A percentile compares a stretch with the other conserved stretches of the same genome.
Conservation (phyloP, 1,140 invertebrate genomes). For the Dinothrombium tinctorium region DNA sequence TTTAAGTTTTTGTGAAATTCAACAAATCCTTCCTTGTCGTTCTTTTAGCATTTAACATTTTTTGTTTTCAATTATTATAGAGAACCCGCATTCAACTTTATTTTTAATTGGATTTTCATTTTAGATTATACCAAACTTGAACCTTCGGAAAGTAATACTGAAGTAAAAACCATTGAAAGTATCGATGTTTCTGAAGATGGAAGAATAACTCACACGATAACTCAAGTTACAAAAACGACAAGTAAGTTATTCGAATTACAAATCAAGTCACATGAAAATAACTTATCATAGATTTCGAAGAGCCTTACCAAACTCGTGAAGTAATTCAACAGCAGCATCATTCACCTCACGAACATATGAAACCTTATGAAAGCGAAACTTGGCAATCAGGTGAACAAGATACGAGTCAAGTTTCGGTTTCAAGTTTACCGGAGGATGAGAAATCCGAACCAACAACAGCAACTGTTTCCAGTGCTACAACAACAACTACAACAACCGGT, state of each 20-base stretch:
- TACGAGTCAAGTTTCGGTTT: slow-evolving; percentile 17
- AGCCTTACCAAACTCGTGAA: not conserved
- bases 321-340: not conserved
- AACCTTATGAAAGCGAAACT: slow-evolving; percentile 12
- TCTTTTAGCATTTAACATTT: not conserved
- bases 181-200: slow-evolving; percentile 10
- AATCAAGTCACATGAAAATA: not conserved
- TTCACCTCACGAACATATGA: not conserved
- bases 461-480: slow-evolving; percentile 12
- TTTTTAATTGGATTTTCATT: not conserved
- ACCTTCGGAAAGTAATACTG: not conserved
- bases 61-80: not conserved
- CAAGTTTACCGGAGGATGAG: slow-evolving; percentile 17
- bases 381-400: slow-evolving; percentile 15
- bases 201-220: slow-evolving; percentile 10
- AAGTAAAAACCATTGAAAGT: slow-evolving; percentile 6
- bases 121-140: not conserved
- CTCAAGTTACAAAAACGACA: slow-evolving; percentile 11
- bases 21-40: not conserved
- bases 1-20: not conserved
- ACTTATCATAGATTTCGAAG: not conserved
- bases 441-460: slow-evolving; percentile 15
- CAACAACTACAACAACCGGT: slow-evolving; percentile 4
- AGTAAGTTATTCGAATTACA: slow-evolving; percentile 9
- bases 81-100: no score